Evolutionary conservation across 2,888 invertebrate genomes (phyloP).

Genomic region (Villa cingulata): DNA sequence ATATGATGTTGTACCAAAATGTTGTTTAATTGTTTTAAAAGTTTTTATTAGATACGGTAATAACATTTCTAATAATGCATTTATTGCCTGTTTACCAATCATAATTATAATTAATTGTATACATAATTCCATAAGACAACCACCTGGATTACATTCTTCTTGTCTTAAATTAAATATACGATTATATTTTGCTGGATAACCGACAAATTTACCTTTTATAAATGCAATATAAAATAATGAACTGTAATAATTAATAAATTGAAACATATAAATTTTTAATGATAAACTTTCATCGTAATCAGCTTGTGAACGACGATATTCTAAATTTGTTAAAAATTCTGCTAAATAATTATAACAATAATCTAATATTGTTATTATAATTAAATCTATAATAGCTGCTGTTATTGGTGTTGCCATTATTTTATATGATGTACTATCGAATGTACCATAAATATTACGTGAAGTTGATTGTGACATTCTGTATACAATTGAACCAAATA

Average conservation of each 20-base stretch:
- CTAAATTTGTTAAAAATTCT: slow-evolving; percentile 55
- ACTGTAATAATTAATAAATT: slow-evolving; percentile 82
- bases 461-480: slow-evolving; percentile 52
- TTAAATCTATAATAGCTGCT: slow-evolving; percentile 63
- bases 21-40: slow-evolving; percentile 34
- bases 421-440: slow-evolving; percentile 40
- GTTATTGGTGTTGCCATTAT: slow-evolving; percentile 59
- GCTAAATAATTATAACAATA: slow-evolving; percentile 52
- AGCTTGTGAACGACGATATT: slow-evolving; percentile 64
- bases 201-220: slow-evolving; percentile 63
- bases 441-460: slow-evolving; percentile 40
- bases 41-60: slow-evolving; percentile 47
- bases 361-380: slow-evolving; percentile 63
- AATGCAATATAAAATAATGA: slow-evolving; percentile 77
- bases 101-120: slow-evolving; percentile 76
- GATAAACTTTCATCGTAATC: slow-evolving; percentile 79
- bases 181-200: slow-evolving; percentile 64
- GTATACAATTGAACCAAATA: slow-evolving; percentile 65
- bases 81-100: slow-evolving; percentile 73
- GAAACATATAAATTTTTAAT: slow-evolving; percentile 73
- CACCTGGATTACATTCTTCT: slow-evolving; percentile 72
- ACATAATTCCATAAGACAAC: slow-evolving; percentile 73
- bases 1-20: slow-evolving; percentile 38
- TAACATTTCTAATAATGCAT: slow-evolving; percentile 62
- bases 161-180: slow-evolving; percentile 54